A percentile compares a stretch with the other conserved stretches of the same genome.
Conservation (phyloP, 2,888 invertebrate genomes). For the Thereva unica region DNA sequence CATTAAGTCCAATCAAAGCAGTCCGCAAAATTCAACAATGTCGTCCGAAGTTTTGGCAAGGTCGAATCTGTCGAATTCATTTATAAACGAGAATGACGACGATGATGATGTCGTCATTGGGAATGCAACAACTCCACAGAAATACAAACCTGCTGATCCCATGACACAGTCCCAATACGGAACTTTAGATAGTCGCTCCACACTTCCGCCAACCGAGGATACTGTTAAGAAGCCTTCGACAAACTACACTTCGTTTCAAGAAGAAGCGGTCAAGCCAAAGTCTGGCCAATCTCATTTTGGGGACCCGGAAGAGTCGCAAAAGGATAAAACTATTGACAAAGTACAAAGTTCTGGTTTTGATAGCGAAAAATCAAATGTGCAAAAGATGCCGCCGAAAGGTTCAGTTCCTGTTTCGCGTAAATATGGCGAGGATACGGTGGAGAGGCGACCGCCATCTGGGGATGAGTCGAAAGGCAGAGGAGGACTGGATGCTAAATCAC, state of each 20-base stretch:
- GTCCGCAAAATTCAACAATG: conserved; percentile 26
- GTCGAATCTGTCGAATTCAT: conserved; percentile 6
- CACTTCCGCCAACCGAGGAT: not conserved
- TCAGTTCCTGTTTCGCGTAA: conserved; percentile 17
- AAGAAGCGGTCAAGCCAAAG: conserved; percentile 1
- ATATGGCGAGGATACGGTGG: not conserved
- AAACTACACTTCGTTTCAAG: conserved; percentile 5
- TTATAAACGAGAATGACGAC: conserved; percentile 49
- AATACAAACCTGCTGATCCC: conserved; percentile 37
- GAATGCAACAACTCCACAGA: conserved; percentile 51
- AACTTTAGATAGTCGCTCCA: conserved; percentile 24
- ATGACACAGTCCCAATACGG: conserved; percentile 42
- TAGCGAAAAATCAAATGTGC: conserved; percentile 2
- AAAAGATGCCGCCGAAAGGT: conserved; percentile 12
- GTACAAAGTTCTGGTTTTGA: not conserved
- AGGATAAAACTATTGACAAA: not conserved
- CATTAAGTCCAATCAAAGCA: conserved; percentile 43
- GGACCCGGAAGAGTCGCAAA: not conserved
- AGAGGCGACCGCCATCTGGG: too few species aligned
- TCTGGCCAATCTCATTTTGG: not conserved
- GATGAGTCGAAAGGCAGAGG: too few species aligned
- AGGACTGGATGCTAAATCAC: too few species aligned
- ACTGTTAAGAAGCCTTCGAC: conserved; percentile 14
- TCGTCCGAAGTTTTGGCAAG: conserved; percentile 28
- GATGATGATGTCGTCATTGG: conserved; percentile 57